Base-by-base conservation (phyloP, 2,797 vertebrate species). In the Graptemys geographica region DNA sequence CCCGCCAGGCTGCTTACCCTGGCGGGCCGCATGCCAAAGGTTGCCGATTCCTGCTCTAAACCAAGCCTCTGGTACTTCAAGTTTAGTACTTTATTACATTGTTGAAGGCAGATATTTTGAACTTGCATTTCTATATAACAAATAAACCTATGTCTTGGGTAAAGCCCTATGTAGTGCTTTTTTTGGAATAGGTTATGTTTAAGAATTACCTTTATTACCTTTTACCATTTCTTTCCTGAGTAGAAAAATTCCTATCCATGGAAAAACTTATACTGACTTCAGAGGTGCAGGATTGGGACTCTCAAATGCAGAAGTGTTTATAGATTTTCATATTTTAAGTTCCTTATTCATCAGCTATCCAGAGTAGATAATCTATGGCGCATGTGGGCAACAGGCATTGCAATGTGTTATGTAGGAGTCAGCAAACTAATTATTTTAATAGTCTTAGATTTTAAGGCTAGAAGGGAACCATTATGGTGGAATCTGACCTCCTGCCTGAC, bases 11-110 rank as follows among this genome's bases (percentile, higher is more conserved):
- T 51, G 13, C 51, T 51, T 51, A 51, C 51, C 51, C 15, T 51
- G 51, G 51, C 4, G 5, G 51, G 51, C 13, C 2, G 5, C 5
- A 2, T 5, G 51, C 13, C 51, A 15, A 51, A 51, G 2, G 51
- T 51, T 51, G 51, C 51, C 51, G 5, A 51, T 15, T 5, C 13
- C 51, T 51, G 13, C 13, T 53, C 53, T 53, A 53, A 53, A 53
- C 19, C 53, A 53, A 53, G 19, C 53, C 11, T 62, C 31, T 62
- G 31, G 15, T 62, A 62, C 31, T 33, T 62, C 59, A 62, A 16
- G 31, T 62, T 62, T 16, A 33, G 31, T 62, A 62, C 59, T 62
- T 62, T 7, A 62, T 28, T 62, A 62, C 11, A 62, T 62, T 62
- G 59, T 16, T 62, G 31, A 62, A 62, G 19, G 53, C 19, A 53